Base-by-base conservation (phyloP, 2,888 invertebrate genomes). In the Cordilura impudica region DNA sequence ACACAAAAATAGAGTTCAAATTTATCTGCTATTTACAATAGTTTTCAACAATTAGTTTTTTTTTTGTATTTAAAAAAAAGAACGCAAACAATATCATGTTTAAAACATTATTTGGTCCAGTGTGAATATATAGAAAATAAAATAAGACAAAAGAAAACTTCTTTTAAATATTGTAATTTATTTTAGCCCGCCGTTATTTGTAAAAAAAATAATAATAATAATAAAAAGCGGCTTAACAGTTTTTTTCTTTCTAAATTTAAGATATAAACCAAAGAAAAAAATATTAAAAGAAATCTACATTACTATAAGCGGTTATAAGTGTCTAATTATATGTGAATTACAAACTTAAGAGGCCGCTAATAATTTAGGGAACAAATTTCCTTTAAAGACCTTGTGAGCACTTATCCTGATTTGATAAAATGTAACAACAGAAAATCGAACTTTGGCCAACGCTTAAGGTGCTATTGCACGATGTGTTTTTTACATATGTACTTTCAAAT, bases 1-100 rank as follows among this genome's bases (percentile, higher is more conserved):
- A 70, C 16, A 63, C 23, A 35, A 75, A 54, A 75, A 67, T 63
- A 71, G 39, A 65, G 71, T 79, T 79, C 74, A 75, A 79, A 79
- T 21, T 6, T 19, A 49, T 51, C 35, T 49, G 63, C 31, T 75
- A 71, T 66, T 54, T 47, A 19, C 21, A 47, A 19, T 23, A 35
- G 66, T 35, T 65, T 65, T 54, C 29, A 35, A 66, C 78, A 73
- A 77, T 78, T 43, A 73, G 78, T 56, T 71, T 43, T 12, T 39
- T 39, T 39, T 39, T n/a, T 39, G 26, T 58, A 67, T 39, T 43
- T n/a, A 2, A 23, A 23, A 2, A 23, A 23, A 39, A 54, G 3
- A 43, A 66, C 65, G 39, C 21, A 23, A 45, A 54, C 6, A n/a
- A 39, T n/a, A n/a, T n/a, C n/a, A n/a, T n/a, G n/a, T n/a, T n/a